Conservation (phyloP, 2,113 vertebrate species). For the Mesocricetus auratus region DNA sequence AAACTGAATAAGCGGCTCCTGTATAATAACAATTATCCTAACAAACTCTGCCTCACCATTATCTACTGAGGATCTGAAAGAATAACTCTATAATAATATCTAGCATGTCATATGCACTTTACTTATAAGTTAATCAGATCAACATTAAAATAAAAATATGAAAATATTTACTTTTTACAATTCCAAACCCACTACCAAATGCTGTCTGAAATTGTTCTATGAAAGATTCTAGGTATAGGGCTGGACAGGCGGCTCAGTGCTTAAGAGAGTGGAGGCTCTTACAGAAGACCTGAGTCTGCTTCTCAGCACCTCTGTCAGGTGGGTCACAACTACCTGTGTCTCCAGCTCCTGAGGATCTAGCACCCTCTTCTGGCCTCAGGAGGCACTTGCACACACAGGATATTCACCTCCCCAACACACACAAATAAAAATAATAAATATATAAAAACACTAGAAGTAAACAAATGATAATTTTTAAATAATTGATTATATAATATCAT, state of each 20-base stretch:
- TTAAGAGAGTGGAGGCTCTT: neutral
- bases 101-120: neutral
- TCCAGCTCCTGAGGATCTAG: neutral
- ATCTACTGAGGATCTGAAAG: neutral
- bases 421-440: neutral
- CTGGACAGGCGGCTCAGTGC: neutral
- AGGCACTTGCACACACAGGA: neutral
- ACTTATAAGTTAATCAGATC: neutral
- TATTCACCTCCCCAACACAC: neutral
- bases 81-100: neutral
- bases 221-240: neutral
- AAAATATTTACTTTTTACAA: neutral
- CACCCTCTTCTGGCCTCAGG: neutral
- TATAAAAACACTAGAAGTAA: neutral
- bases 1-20: neutral
- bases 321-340: neutral
- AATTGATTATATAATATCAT: neutral
- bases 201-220: neutral
- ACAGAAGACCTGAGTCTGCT: neutral
- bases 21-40: neutral
- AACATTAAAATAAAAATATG: neutral
- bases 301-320: neutral
- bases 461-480: neutral
- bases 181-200: neutral
- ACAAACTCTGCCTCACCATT: neutral